phyloP scores from a whole-genome alignment of 2,797 vertebrate species.

The Xiphorhynchus erythropygius region DNA sequence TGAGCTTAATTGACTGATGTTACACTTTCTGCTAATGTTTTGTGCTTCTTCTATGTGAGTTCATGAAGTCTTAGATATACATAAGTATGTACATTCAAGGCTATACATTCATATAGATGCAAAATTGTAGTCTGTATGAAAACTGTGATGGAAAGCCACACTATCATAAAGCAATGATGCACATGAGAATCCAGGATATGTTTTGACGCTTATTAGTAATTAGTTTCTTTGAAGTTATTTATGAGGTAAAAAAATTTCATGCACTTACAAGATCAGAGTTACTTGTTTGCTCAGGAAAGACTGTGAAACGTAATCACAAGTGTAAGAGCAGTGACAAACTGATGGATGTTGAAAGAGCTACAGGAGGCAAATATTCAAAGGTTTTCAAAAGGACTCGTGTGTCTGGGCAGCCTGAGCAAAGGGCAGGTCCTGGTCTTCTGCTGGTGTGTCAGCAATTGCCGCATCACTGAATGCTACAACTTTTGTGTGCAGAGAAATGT shows the following conservation, averaged over 20 bases:
- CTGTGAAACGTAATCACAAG: neutral
- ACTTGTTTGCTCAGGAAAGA: neutral
- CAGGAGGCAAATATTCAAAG: neutral
- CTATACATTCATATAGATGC: neutral
- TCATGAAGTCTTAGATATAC: neutral
- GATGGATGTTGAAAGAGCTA: neutral
- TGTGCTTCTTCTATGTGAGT: neutral
- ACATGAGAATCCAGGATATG: neutral
- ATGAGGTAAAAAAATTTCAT: neutral
- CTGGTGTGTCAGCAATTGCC: neutral
- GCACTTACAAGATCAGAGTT: neutral
- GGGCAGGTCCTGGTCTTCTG: neutral
- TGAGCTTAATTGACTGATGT: neutral
- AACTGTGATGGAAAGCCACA: neutral
- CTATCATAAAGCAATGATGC: neutral
- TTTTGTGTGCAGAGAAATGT: neutral
- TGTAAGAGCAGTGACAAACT: neutral
- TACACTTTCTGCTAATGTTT: neutral
- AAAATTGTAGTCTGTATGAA: neutral
- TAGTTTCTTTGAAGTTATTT: neutral
- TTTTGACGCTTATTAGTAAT: neutral
- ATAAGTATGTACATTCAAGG: neutral
- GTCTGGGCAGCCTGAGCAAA: neutral
- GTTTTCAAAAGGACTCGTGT: neutral
- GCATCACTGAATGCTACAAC: neutral